Evolutionary conservation across 2,113 vertebrate species (phyloP).

Genomic region (Rhea americana): DNA sequence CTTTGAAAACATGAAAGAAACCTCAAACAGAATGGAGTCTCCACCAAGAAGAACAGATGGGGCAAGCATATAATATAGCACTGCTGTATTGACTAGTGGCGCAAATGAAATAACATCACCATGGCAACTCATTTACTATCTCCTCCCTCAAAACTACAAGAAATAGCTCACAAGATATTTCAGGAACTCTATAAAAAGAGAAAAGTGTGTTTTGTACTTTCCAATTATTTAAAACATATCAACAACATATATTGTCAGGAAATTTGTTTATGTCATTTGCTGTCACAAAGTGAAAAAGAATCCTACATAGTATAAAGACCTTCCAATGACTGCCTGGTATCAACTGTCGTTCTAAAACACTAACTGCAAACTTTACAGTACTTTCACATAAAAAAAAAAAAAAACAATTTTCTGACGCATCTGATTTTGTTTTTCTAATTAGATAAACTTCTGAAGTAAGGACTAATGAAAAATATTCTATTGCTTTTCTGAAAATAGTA

Average conservation of each 20-base stretch:
- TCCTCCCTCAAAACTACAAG: constrained; percentile 40
- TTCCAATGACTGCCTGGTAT: not conserved
- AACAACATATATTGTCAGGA: not conserved
- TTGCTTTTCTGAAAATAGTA: not conserved
- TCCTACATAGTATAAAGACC: not conserved
- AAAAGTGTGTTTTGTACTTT: constrained; percentile 22
- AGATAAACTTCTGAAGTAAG: not conserved
- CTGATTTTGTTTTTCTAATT: not conserved
- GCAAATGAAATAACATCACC: constrained; percentile 25
- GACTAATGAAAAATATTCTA: not conserved
- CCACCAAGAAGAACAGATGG: constrained; percentile 56
- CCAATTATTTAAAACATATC: constrained; percentile 33
- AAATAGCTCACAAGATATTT: constrained; percentile 63
- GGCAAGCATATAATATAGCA: not conserved
- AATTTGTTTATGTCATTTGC: not conserved
- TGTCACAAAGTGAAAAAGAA: not conserved
- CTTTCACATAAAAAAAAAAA: not conserved
- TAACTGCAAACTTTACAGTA: constrained; percentile 14
- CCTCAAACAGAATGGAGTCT: constrained; percentile 55
- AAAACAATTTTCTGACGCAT: not conserved
- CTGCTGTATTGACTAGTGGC: constrained; percentile 61
- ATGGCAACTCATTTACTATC: constrained; percentile 43
- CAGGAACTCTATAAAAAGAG: constrained; percentile 28
- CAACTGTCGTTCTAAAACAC: not conserved
- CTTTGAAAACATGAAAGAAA: constrained; percentile 43